Evolutionary conservation across 2,113 vertebrate genomes (phyloP), one percentile per base, ranked within the genome.

Genomic region (Corythoichthys intestinalis): DNA sequence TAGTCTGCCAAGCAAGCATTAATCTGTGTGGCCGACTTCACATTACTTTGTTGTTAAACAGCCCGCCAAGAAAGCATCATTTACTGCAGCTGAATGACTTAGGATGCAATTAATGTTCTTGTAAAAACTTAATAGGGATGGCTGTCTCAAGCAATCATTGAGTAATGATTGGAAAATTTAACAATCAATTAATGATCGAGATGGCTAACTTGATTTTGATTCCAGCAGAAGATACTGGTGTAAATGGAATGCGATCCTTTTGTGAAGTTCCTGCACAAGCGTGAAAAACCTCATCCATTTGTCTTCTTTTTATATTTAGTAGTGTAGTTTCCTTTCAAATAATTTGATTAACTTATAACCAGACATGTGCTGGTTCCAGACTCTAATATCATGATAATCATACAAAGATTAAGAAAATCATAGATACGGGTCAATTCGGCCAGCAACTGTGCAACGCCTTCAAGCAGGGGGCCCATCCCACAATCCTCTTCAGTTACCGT

Each of bases 1-100:
- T 83, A 80, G 67, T 84, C 65, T 74, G 70, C 67, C 77, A 47
- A 76, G 68, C 73, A 47, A 65, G 77, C 75, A 57, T 71, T 72
- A 35, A 39, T 62, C 47, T 14, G 56, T 14, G 11, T 50, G 20
- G 73, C 61, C 65, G 70, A 68, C 61, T 75, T 68, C 65, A 61
- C 78, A 70, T 69, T 58, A 66, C 63, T 75, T 74, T 70, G 41
- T 68, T 79, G 65, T 80, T 60, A 57, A 67, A 37, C 70, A 65
- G 73, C 76, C 78, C 53, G 75, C 71, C 77, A 70, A 77, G 69
- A 58, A 67, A 65, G 66, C 72, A 76, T 83, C 47, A 71, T 74
- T 87, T 66, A 82, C 79, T 73, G 56, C 66, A 56, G 65, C 60
- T 34, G 13, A 66, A 74, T 54, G 53, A 67, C 71, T 59, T 66